Percentiles rank a stretch among this genome's conserved stretches.
Evolutionary conservation across 30 jellyfish, hydroid and myxozoan species (phyloP).

Genomic region (Morbakka virulenta): DNA sequence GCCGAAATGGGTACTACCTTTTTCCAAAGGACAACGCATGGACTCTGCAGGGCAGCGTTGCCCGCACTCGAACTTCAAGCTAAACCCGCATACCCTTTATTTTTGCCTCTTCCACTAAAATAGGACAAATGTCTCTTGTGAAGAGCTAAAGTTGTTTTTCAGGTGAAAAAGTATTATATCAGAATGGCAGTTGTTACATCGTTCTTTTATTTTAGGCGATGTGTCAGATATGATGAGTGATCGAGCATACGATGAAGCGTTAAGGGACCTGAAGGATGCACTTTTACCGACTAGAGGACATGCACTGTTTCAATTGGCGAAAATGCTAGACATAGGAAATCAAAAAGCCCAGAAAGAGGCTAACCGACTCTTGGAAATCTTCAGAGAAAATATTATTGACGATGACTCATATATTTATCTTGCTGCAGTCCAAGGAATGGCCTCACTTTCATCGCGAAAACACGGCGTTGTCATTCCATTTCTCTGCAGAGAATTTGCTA

Average conservation of each 20-base stretch:
- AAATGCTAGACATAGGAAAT: slow-evolving; percentile 36
- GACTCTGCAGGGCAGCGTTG: no score
- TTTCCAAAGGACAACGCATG: no score
- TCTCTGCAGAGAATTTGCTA: slow-evolving; percentile 63
- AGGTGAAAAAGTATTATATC: no score
- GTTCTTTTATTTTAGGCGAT: not conserved
- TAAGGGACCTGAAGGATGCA: slow-evolving; percentile 64
- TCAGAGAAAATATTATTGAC: slow-evolving; percentile 47
- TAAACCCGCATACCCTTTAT: no score
- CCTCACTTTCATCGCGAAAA: slow-evolving; percentile 12
- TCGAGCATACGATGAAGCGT: slow-evolving; percentile 38
- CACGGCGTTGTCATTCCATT: slow-evolving; percentile 65
- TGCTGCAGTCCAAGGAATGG: slow-evolving; percentile 74
- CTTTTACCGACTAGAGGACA: slow-evolving; percentile 87
- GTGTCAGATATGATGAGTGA: slow-evolving; percentile 6
- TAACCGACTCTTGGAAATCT: slow-evolving; percentile 44
- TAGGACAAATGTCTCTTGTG: no score
- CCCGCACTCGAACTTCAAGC: no score
- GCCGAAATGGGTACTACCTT: no score
- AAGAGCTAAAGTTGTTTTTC: no score
- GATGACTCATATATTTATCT: slow-evolving; percentile 79
- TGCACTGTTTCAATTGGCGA: slow-evolving; percentile 59
- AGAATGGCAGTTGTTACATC: no score
- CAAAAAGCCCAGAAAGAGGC: slow-evolving; percentile 35
- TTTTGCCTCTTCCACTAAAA: no score